Evolutionary conservation across 2,797 vertebrate species (phyloP).

Genomic region (Sebastes nivosus): DNA sequence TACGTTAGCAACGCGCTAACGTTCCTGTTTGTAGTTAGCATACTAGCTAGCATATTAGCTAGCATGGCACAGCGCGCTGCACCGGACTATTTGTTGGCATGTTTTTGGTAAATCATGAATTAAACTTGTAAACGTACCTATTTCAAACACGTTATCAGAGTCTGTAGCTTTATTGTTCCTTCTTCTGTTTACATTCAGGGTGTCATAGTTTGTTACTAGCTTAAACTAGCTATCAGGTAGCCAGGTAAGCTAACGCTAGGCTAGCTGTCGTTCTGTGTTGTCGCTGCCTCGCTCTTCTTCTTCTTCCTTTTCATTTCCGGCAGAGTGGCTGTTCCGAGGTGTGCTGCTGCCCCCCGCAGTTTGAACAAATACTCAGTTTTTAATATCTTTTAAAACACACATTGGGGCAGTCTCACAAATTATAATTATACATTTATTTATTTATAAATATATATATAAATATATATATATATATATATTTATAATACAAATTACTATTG

Average conservation of each 20-base stretch:
- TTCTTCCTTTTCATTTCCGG: constrained; percentile 20
- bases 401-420: not conserved
- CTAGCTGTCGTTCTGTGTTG: not conserved
- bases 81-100: no score
- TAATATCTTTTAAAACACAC: not conserved
- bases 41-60: constrained; percentile 18
- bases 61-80: constrained; percentile 4
- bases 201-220: constrained; percentile 43
- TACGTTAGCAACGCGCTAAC: not conserved
- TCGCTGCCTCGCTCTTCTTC: not conserved
- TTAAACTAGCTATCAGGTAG: not conserved
- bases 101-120: constrained; percentile 36
- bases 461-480: no score
- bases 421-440: no score
- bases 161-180: constrained; percentile 35
- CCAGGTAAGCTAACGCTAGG: constrained; percentile 6
- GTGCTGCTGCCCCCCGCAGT: constrained; percentile 17
- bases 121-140: constrained; percentile 67
- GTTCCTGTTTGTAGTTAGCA: constrained; percentile 8
- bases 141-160: constrained; percentile 37
- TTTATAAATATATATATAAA: no score
- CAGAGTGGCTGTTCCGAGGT: not conserved
- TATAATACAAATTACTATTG: no score
- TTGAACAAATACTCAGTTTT: not conserved
- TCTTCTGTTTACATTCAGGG: constrained; percentile 32